Conservation (phyloP, 2,888 invertebrate species). For the Erebia ligea region DNA sequence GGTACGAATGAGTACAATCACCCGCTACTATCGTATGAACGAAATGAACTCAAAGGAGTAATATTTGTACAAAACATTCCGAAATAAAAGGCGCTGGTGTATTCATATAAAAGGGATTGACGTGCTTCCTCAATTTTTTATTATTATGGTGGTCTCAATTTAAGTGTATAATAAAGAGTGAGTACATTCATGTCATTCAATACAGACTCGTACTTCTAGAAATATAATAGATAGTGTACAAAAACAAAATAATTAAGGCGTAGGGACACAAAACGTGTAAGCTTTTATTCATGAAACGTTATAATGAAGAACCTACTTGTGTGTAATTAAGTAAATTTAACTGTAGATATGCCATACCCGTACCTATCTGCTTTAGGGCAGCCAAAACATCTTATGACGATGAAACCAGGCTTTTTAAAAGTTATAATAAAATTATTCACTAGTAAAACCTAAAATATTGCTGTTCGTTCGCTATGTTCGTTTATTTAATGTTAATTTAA, state of each 20-base stretch:
- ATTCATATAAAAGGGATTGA: slow-evolving; percentile 46
- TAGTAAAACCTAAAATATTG: too few relatives aligned
- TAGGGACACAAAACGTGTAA: not conserved
- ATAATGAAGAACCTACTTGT: not conserved
- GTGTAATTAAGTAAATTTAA: slow-evolving; percentile 8
- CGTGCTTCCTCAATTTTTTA: slow-evolving; percentile 42
- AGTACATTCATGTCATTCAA: slow-evolving; percentile 36
- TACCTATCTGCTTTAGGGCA: too few relatives aligned
- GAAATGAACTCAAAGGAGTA: slow-evolving; percentile 49
- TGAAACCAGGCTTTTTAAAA: not conserved
- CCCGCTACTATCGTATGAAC: slow-evolving; percentile 41
- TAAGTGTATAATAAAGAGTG: slow-evolving; percentile 37
- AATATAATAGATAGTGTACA: slow-evolving; percentile 29
- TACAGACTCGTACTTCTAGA: slow-evolving; percentile 28
- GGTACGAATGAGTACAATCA: slow-evolving; percentile 25
- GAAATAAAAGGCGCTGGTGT: slow-evolving; percentile 49
- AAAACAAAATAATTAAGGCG: slow-evolving; percentile 22
- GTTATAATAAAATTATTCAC: too few relatives aligned
- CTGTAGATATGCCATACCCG: not conserved
- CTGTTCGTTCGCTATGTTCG: too few relatives aligned
- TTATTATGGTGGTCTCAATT: slow-evolving; percentile 40
- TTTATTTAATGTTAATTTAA: too few relatives aligned
- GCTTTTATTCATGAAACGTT: slow-evolving; percentile 2
- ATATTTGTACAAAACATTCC: slow-evolving; percentile 58
- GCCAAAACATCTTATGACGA: not conserved